Percentiles rank a stretch among this genome's conserved stretches.
phyloP scores from a whole-genome alignment of 2,888 invertebrate species.

The Himalopsyche kuldschensis region DNA sequence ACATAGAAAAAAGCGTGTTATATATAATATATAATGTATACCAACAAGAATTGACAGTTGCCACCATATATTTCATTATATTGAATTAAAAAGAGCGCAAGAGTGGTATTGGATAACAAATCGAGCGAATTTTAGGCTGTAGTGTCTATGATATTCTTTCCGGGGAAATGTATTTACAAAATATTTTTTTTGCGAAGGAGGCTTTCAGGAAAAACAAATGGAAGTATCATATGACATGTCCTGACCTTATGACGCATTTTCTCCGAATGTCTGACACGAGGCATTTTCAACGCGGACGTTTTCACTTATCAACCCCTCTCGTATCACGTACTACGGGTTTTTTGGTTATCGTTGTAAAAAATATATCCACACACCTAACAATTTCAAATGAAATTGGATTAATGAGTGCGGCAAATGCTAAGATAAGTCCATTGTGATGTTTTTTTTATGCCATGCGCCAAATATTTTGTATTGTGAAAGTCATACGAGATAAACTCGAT shows the following conservation, averaged over 20 bases:
- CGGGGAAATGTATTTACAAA: not conserved
- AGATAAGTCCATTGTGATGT: too few relatives aligned
- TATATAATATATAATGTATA: too few relatives aligned
- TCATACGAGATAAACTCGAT: too few relatives aligned
- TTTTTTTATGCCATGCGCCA: too few relatives aligned
- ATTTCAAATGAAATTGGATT: not conserved
- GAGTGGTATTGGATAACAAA: too few relatives aligned
- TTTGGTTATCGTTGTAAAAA: not conserved
- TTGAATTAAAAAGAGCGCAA: too few relatives aligned
- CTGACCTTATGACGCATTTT: slow-evolving; percentile 1
- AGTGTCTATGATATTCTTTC: too few relatives aligned
- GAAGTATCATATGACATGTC: not conserved
- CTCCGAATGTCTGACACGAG: not conserved
- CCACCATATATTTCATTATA: too few relatives aligned
- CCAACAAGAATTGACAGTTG: too few relatives aligned
- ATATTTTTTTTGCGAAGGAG: not conserved
- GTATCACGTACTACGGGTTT: not conserved
- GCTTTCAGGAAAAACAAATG: not conserved
- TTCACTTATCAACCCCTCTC: not conserved
- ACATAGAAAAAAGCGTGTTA: too few relatives aligned
- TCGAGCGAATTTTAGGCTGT: too few relatives aligned
- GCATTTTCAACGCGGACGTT: not conserved
- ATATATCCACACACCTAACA: not conserved
- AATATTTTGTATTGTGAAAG: too few relatives aligned
- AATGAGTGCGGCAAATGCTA: not conserved